Evolutionary conservation across 2,888 invertebrate genomes (phyloP).

Genomic region (Muscina levida): DNA sequence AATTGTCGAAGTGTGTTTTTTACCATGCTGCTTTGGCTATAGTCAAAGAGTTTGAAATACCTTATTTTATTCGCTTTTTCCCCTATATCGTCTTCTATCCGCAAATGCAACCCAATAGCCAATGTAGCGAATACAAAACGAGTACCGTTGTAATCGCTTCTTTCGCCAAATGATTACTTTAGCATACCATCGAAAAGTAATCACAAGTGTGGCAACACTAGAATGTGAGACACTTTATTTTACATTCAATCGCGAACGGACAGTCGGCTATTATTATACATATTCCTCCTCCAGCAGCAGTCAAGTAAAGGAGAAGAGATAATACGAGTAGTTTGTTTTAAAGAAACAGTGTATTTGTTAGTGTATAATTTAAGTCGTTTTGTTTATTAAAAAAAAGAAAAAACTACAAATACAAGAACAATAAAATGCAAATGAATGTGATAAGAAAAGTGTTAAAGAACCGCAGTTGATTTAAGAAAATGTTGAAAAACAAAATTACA

Average conservation of each 20-base stretch:
- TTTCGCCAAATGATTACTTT: conserved; percentile 30
- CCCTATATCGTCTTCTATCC: background rate
- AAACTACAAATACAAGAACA: background rate
- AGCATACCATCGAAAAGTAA: conserved; percentile 32
- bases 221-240: conserved; percentile 44
- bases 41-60: too few relatives aligned
- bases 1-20: too few relatives aligned
- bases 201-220: conserved; percentile 42
- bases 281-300: conserved; percentile 3
- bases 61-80: too few relatives aligned
- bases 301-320: conserved; percentile 9
- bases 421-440: conserved; percentile 55
- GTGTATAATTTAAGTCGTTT: conserved; percentile 43
- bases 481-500: conserved; percentile 48
- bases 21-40: too few relatives aligned
- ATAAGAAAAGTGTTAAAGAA: conserved; percentile 47
- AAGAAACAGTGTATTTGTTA: conserved; percentile 47
- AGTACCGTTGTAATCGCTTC: background rate
- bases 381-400: conserved; percentile 28
- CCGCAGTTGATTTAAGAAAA: conserved; percentile 27
- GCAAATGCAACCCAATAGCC: too few relatives aligned
- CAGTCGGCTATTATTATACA: conserved; percentile 60
- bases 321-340: conserved; percentile 42
- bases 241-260: conserved; percentile 52
- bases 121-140: background rate